Evolutionary conservation across 2,797 vertebrate genomes (phyloP).

Genomic region (Sebastes wilsoni): DNA sequence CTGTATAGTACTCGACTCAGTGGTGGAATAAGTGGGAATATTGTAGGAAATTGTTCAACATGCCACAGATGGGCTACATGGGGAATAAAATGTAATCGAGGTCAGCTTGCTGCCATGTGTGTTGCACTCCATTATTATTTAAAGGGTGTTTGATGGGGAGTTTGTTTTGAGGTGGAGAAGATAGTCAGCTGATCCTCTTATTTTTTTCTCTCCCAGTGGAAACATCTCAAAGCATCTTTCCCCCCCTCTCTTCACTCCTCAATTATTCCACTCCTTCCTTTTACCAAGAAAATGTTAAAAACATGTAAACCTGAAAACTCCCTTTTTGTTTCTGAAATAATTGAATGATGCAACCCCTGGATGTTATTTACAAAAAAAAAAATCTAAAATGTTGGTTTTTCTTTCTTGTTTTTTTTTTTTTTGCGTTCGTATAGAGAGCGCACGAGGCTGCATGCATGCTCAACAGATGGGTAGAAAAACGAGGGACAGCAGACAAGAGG

Average conservation of each 20-base stretch:
- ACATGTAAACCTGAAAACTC: too few species aligned
- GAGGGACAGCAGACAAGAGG: background rate
- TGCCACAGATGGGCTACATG: constrained; percentile 39
- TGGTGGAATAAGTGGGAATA: background rate
- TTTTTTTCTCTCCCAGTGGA: too few species aligned
- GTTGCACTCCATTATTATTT: constrained; percentile 32
- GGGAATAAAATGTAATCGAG: constrained; percentile 24
- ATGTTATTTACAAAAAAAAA: too few species aligned
- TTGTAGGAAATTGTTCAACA: constrained; percentile 18
- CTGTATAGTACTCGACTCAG: background rate
- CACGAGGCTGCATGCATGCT: constrained; percentile 55
- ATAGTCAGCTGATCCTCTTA: too few species aligned
- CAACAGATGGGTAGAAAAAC: constrained; percentile 80
- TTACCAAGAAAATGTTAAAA: too few species aligned
- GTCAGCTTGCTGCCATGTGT: constrained; percentile 17
- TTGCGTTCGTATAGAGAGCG: constrained; percentile 20
- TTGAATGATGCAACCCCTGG: too few species aligned
- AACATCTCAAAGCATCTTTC: too few species aligned
- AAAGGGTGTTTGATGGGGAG: constrained; percentile 19
- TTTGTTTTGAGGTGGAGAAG: constrained; percentile 36
- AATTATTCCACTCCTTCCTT: too few species aligned
- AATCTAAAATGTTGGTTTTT: too few species aligned
- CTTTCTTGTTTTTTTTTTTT: too few species aligned
- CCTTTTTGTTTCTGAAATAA: too few species aligned
- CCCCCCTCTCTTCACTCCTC: too few species aligned